Evolutionary conservation across 2,113 vertebrate genomes (phyloP), one percentile per base, ranked within the genome.

Genomic region (Diadophis punctatus): DNA sequence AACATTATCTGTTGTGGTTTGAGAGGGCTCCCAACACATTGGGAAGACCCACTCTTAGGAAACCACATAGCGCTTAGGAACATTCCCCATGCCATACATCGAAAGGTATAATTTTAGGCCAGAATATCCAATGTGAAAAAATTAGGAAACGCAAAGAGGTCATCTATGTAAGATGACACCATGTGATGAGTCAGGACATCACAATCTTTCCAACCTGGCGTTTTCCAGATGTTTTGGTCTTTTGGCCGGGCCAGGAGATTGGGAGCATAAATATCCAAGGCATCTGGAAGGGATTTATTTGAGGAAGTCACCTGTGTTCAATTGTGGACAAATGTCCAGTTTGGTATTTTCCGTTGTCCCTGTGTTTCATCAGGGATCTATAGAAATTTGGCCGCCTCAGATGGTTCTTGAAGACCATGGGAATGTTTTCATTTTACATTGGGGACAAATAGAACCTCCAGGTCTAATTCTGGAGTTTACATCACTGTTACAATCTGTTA

Each of bases 1-100:
- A 51, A 55, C 18, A 52, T 39, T 92, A 1, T 3, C 0, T 2
- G 56, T 48, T 51, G 0, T 0, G 0, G 25, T 8, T 86, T 23
- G 30, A 60, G 53, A 8, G 56, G 7, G 4, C 18, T 27, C 46
- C 30, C 0, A 63, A 55, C 8, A 16, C 87, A n/a, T 22, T 39
- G 52, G 8, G n/a, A 84, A 63, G 55, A 7, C 43, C 52, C 20
- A 34, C 34, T 18, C 87, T 46, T 46, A 20, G n/a, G 91, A 88
- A 92, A 4, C 12, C n/a, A 87, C n/a, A 52, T 22, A 22, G 23
- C 16, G 12, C 0, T 46, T 1, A 55, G 46, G 30, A 53, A 20
- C 7, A 4, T 63, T 51, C 0, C 16, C 39, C 25, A 23, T 6
- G 8, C 27, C 63, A 6, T 49, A 30, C 5, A 39, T 84, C 4